Conservation (phyloP, 2,888 invertebrate genomes). For the Lasioglossum figueresi region DNA sequence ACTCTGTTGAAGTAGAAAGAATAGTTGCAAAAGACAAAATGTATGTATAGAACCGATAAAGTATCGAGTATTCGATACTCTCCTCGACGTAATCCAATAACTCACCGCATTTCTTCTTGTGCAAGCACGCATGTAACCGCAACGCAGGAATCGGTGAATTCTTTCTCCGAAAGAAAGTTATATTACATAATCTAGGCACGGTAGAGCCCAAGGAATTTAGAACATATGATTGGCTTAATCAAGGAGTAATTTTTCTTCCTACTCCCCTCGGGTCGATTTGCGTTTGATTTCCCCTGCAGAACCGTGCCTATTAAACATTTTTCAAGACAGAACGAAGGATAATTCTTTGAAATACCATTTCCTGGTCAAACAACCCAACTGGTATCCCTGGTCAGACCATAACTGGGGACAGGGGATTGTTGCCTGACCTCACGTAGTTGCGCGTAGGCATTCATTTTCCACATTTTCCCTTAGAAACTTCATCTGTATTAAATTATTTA, state of each 20-base stretch:
- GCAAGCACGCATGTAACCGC: not conserved
- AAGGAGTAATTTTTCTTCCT: not conserved
- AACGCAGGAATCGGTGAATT: not conserved
- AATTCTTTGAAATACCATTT: not conserved
- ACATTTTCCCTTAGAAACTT: not conserved
- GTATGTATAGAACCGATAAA: not conserved
- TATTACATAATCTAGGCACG: not conserved
- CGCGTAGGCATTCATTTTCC: not conserved
- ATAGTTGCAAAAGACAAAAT: not conserved
- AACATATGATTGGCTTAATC: not conserved
- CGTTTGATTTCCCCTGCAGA: not conserved
- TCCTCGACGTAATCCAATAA: not conserved
- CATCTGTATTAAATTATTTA: not conserved
- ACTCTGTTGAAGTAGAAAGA: not conserved
- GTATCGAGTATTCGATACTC: not conserved
- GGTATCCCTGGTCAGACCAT: not conserved
- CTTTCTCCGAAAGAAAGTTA: slow-evolving; percentile 13
- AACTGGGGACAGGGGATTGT: not conserved
- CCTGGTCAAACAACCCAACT: not conserved
- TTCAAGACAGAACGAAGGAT: not conserved
- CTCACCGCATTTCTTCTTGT: not conserved
- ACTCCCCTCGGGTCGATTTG: not conserved
- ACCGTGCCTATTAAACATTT: slow-evolving; percentile 1
- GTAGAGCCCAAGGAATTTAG: not conserved
- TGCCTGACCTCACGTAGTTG: not conserved